Conservation (phyloP, 2,888 invertebrate genomes). For the Cheilosia grossa region DNA sequence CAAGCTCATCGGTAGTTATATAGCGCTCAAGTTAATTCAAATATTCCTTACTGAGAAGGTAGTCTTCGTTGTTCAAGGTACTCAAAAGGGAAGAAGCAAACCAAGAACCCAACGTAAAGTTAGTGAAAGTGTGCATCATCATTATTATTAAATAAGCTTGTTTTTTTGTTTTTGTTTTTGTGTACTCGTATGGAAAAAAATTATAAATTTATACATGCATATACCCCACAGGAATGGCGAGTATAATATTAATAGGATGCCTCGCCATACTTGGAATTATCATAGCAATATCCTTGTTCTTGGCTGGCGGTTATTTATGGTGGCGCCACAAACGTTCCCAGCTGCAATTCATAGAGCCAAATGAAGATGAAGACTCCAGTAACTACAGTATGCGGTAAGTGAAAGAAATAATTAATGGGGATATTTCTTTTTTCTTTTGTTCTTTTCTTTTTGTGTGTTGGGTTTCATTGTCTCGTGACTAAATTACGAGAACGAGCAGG, state of each 20-base stretch:
- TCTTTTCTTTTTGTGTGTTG: background rate
- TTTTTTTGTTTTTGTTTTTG: background rate
- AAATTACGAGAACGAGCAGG: background rate
- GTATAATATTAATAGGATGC: constrained; percentile 81
- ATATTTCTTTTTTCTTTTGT: background rate
- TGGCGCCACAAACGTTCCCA: constrained; percentile 83
- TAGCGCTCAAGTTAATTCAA: background rate
- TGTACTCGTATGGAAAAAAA: background rate
- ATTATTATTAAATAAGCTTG: background rate
- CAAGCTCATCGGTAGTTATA: background rate
- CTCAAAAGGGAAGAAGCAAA: background rate
- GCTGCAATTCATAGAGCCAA: constrained; percentile 82
- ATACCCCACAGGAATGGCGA: constrained; percentile 80
- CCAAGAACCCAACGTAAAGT: background rate
- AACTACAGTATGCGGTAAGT: constrained; percentile 81
- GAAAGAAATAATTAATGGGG: constrained; percentile 4
- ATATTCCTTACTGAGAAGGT: background rate
- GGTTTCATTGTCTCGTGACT: constrained; percentile 1
- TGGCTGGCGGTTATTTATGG: constrained; percentile 83
- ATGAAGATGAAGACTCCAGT: constrained; percentile 82
- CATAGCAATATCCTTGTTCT: constrained; percentile 81
- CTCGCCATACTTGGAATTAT: constrained; percentile 81
- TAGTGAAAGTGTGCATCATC: background rate
- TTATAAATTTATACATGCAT: background rate
- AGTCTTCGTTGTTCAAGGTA: background rate